phyloP scores from a whole-genome alignment of 30 jellyfish, hydroid and myxozoan species.

The Aurelia aurita complex sp. Pacific region DNA sequence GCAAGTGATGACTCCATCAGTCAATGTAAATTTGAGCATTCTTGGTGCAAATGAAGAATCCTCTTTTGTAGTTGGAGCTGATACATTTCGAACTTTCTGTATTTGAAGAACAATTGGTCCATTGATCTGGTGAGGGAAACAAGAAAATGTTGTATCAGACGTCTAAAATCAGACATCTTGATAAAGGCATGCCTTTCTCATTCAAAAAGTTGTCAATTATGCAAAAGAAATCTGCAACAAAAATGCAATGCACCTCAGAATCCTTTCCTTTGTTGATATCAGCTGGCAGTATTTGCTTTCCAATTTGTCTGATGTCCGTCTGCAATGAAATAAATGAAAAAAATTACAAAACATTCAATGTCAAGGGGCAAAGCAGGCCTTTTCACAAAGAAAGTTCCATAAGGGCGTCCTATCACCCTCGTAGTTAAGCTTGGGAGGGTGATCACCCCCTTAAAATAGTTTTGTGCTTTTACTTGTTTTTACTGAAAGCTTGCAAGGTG shows the following conservation, averaged over 20 bases:
- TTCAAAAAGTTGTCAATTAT: too few relatives aligned
- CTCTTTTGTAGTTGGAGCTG: conserved; percentile 91
- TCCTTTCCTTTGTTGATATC: conserved; percentile 63
- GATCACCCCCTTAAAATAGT: too few relatives aligned
- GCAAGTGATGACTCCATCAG: conserved; percentile 84
- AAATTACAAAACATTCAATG: neutral
- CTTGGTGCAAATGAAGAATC: conserved; percentile 95
- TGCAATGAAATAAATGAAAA: conserved; percentile 4
- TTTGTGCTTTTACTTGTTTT: too few relatives aligned
- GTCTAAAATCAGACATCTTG: too few relatives aligned
- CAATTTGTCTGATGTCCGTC: conserved; percentile 86
- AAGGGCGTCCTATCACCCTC: neutral
- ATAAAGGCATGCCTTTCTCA: too few relatives aligned
- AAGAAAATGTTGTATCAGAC: too few relatives aligned
- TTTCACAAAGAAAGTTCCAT: neutral
- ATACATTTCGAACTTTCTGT: conserved; percentile 79
- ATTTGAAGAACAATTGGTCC: conserved; percentile 96
- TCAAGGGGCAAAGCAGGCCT: neutral
- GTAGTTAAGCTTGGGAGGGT: too few relatives aligned
- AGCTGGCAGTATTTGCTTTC: conserved; percentile 80
- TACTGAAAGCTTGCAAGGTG: too few relatives aligned
- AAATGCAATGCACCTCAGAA: conserved; percentile 36
- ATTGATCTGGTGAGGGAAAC: conserved; percentile 9
- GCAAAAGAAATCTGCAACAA: too few relatives aligned
- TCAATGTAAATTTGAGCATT: conserved; percentile 72